Evolutionary conservation across 2,888 invertebrate genomes (phyloP).

Genomic region (Cataglyphis livida): DNA sequence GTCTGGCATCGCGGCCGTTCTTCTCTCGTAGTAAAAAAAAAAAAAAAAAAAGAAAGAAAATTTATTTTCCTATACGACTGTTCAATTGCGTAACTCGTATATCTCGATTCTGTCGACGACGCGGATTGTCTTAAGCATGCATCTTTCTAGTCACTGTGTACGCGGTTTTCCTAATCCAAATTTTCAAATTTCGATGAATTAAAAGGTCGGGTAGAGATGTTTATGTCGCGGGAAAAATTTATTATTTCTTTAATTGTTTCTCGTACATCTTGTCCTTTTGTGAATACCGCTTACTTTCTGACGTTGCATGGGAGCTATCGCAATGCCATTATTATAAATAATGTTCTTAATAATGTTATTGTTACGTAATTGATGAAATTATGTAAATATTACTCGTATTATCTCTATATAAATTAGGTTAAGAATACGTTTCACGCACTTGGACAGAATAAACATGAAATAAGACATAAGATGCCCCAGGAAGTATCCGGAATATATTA

Average conservation of each 20-base stretch:
- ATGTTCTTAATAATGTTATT: slow-evolving; percentile 38
- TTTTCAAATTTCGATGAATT: background rate
- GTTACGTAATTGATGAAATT: slow-evolving; percentile 46
- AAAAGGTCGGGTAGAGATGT: background rate
- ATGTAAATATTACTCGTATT: slow-evolving; percentile 36
- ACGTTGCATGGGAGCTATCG: background rate
- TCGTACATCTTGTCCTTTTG: background rate
- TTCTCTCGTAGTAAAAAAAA: slow-evolving; percentile 12
- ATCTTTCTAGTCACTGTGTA: slow-evolving; percentile 19
- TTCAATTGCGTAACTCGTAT: slow-evolving; percentile 27
- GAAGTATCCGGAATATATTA: slow-evolving; percentile 31
- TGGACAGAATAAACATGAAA: slow-evolving; percentile 24
- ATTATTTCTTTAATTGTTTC: slow-evolving; percentile 9
- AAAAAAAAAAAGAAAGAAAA: background rate
- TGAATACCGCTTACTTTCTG: background rate
- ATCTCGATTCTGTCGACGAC: slow-evolving; percentile 16
- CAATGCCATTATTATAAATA: slow-evolving; percentile 28
- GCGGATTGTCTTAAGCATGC: slow-evolving; percentile 3
- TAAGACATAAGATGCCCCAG: slow-evolving; percentile 21
- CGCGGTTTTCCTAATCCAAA: background rate
- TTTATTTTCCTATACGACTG: slow-evolving; percentile 31
- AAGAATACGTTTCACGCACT: slow-evolving; percentile 32
- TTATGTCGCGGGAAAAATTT: background rate
- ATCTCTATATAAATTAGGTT: slow-evolving; percentile 26
- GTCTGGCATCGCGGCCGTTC: slow-evolving; percentile 21